A percentile compares a stretch with the other conserved stretches of the same genome.
Conservation (phyloP, 2,113 vertebrate species). For the Oryctolagus cuniculus region mOryCun1.1 NC_091435.1:158831001-158831500, state of each 20-base stretch:
- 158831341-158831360: slow-evolving; percentile 30
- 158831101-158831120: not conserved
- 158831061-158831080: not conserved
- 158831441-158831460: not conserved
- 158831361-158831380: not conserved
- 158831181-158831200: slow-evolving; percentile 10
- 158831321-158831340: not conserved
- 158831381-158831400: slow-evolving; percentile 45
- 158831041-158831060: not conserved
- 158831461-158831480: slow-evolving; percentile 6
- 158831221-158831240: not conserved
- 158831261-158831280: not conserved
- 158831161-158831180: not conserved
- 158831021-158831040: not conserved
- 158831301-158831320: not conserved
- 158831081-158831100: not conserved
- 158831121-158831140: not conserved
- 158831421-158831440: not conserved
- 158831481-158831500: not conserved
- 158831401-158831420: not conserved
- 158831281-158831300: slow-evolving; percentile 1
- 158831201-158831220: not conserved
- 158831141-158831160: not conserved
- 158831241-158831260: not conserved
- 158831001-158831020: not conserved